Evolutionary conservation across 1,140 invertebrate species (phyloP).

Genomic region (Heliconius himera): DNA sequence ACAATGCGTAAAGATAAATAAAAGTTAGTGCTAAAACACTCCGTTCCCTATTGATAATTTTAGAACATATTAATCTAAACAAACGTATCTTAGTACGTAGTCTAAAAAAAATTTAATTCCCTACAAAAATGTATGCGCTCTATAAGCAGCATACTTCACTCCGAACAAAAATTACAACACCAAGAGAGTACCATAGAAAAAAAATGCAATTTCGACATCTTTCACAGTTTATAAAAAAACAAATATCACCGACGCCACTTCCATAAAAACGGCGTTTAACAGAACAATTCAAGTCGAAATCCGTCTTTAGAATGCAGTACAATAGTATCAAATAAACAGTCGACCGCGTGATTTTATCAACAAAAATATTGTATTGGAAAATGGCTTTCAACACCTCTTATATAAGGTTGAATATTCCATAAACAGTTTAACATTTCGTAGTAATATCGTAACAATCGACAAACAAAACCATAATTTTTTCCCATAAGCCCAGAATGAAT

Average conservation of each 20-base stretch:
- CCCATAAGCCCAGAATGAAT: constrained; percentile 59
- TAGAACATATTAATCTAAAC: too few species aligned
- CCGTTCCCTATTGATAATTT: too few species aligned
- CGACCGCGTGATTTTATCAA: constrained; percentile 24
- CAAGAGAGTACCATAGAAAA: neutral
- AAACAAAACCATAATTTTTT: constrained; percentile 64
- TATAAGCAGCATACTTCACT: neutral
- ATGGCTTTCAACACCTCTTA: neutral
- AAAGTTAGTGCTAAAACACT: too few species aligned
- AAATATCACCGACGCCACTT: constrained; percentile 33
- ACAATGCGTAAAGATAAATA: too few species aligned
- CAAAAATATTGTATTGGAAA: neutral
- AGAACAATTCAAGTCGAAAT: constrained; percentile 45
- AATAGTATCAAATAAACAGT: constrained; percentile 47
- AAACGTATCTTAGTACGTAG: too few species aligned
- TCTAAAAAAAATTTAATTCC: too few species aligned
- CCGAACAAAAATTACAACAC: neutral
- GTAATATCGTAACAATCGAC: constrained; percentile 46
- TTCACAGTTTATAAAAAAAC: constrained; percentile 29
- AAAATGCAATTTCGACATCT: constrained; percentile 9
- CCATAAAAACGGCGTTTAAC: constrained; percentile 47
- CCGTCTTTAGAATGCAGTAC: constrained; percentile 44
- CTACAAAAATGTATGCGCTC: too few species aligned
- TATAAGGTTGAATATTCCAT: neutral
- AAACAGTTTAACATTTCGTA: neutral